These are phyloP conservation scores for Sclerodermus sp. DNA, from an alignment of 2,888 invertebrate genomes.

Conservation along the genomic window DNA sequence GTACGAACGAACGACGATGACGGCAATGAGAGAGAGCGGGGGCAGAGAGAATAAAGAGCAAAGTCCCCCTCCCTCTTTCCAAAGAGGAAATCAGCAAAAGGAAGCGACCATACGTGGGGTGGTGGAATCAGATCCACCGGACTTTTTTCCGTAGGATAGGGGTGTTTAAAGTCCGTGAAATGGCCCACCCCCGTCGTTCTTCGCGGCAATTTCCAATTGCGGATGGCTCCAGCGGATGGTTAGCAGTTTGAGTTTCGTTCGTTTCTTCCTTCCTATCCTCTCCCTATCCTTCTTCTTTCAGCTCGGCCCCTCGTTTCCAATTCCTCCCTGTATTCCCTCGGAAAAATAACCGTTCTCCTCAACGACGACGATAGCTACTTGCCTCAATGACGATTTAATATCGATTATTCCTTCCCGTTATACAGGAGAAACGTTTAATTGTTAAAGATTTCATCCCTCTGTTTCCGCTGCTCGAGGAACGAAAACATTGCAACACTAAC, in stretches of 20 bases:
- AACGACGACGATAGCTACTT: too few species aligned
- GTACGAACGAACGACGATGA: too few species aligned
- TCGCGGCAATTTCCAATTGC: conserved; percentile 4
- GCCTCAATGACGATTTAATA: too few species aligned
- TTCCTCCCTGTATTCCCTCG: not conserved
- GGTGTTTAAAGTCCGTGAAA: conserved; percentile 33
- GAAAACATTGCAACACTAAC: too few species aligned
- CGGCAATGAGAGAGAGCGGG: too few species aligned
- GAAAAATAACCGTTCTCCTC: not conserved
- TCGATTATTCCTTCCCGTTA: too few species aligned
- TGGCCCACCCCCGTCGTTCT: conserved; percentile 12
- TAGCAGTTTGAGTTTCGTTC: conserved; percentile 8
- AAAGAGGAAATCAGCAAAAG: conserved; percentile 21
- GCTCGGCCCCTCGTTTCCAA: not conserved
- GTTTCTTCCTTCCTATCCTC: conserved; percentile 1
- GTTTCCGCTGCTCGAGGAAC: too few species aligned
- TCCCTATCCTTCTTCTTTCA: too few species aligned
- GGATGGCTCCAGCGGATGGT: not conserved
- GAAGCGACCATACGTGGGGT: not conserved
- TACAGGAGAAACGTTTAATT: too few species aligned
- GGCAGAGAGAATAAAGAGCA: conserved; percentile 6
- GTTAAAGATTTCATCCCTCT: too few species aligned
- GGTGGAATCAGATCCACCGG: conserved; percentile 18
- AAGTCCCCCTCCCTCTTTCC: not conserved
- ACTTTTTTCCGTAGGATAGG: conserved; percentile 3